phyloP scores from a whole-genome alignment of 2,797 vertebrate species.

The Gila robusta region DNA sequence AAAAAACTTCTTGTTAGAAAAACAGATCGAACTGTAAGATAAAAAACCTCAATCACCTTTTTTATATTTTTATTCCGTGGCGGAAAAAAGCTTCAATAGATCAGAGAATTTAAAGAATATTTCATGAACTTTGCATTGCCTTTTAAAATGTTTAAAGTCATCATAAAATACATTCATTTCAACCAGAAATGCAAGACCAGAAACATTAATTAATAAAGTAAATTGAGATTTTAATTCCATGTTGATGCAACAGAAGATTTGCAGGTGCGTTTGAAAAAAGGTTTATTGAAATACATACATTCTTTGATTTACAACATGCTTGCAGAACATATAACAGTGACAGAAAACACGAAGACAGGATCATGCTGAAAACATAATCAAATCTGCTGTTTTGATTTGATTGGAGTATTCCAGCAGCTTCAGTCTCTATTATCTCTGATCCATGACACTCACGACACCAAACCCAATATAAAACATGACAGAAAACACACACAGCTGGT shows the following conservation, averaged over 20 bases:
- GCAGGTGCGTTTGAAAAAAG: constrained; percentile 53
- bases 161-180: neutral
- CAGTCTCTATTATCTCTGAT: neutral
- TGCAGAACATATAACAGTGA: constrained; percentile 58
- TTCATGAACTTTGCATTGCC: neutral
- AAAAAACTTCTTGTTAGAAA: too few species aligned
- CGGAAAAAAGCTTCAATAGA: too few species aligned
- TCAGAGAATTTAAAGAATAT: neutral
- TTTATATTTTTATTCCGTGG: too few species aligned
- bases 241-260: neutral
- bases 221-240: neutral
- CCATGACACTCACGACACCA: neutral
- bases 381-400: too few species aligned
- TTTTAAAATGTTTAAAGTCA: neutral
- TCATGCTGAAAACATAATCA: constrained; percentile 48
- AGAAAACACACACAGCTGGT: neutral
- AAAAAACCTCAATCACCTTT: too few species aligned
- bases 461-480: neutral
- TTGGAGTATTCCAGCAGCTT: too few species aligned
- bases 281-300: constrained; percentile 70
- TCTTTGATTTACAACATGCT: constrained; percentile 64
- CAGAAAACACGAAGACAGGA: constrained; percentile 54
- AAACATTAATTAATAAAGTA: neutral
- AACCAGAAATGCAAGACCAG: neutral
- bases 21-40: neutral